Conservation (phyloP, 2,888 invertebrate species). For the Gnatocerus cornutus region DNA sequence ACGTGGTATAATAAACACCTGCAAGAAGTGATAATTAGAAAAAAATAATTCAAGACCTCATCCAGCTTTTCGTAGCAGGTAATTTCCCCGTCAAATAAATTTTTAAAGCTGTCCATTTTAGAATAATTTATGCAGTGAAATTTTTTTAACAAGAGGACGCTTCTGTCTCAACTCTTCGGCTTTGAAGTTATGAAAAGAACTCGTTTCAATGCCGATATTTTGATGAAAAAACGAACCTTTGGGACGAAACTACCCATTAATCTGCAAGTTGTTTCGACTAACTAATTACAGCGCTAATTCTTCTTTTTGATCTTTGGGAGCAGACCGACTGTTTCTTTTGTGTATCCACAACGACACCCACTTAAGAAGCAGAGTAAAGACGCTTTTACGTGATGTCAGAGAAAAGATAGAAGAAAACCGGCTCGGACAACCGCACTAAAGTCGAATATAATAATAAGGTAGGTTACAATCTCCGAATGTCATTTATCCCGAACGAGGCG, state of each 20-base stretch:
- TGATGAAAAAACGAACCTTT: background rate
- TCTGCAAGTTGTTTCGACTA: conserved; percentile 26
- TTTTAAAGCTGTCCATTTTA: conserved; percentile 19
- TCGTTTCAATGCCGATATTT: background rate
- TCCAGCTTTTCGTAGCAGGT: conserved; percentile 23
- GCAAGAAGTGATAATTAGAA: conserved; percentile 23
- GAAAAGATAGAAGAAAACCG: conserved; percentile 56
- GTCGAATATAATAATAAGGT: conserved; percentile 64
- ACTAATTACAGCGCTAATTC: conserved; percentile 36
- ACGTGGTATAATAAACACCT: conserved; percentile 22
- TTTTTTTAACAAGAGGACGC: conserved; percentile 6
- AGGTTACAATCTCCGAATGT: conserved; percentile 64
- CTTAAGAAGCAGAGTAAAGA: conserved; percentile 54
- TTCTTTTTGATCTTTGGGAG: conserved; percentile 29
- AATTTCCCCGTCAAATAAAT: conserved; percentile 31
- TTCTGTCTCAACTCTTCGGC: background rate
- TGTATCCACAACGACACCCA: conserved; percentile 46
- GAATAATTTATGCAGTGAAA: conserved; percentile 27
- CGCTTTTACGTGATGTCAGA: conserved; percentile 53
- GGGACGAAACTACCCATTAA: conserved; percentile 15
- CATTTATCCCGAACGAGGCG: conserved; percentile 64
- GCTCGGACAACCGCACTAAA: conserved; percentile 59
- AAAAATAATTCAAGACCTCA: conserved; percentile 29
- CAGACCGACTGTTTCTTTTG: conserved; percentile 29
- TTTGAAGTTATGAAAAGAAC: conserved; percentile 5